Evolutionary conservation across 2,113 vertebrate species (phyloP).

Genomic region (Gadus macrocephalus): DNA sequence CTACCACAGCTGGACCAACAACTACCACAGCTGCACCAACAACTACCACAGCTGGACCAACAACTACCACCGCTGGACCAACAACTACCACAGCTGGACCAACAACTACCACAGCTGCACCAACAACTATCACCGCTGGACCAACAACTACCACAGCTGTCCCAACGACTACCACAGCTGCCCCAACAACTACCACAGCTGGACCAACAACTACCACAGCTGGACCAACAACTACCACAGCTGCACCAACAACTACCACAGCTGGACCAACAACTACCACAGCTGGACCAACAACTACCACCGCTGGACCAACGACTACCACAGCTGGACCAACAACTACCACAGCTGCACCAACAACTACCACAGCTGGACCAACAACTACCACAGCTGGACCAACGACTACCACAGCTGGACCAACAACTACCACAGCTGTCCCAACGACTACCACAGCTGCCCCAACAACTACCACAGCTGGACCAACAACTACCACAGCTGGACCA

Average conservation of each 20-base stretch:
- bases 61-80: background rate
- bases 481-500: background rate
- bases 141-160: no score
- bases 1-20: no score
- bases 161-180: no score
- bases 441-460: no score
- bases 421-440: no score
- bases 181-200: background rate
- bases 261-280: no score
- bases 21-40: no score
- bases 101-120: background rate
- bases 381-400: background rate
- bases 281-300: background rate
- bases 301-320: background rate
- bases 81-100: no score
- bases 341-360: background rate
- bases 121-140: background rate
- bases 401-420: background rate
- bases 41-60: no score
- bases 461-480: no score
- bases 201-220: background rate
- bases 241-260: background rate
- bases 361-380: slow-evolving; percentile 1
- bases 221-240: background rate
- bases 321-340: background rate